Conservation (phyloP, 2,113 vertebrate genomes). For the Machaerirhynchus nigripectus region DNA sequence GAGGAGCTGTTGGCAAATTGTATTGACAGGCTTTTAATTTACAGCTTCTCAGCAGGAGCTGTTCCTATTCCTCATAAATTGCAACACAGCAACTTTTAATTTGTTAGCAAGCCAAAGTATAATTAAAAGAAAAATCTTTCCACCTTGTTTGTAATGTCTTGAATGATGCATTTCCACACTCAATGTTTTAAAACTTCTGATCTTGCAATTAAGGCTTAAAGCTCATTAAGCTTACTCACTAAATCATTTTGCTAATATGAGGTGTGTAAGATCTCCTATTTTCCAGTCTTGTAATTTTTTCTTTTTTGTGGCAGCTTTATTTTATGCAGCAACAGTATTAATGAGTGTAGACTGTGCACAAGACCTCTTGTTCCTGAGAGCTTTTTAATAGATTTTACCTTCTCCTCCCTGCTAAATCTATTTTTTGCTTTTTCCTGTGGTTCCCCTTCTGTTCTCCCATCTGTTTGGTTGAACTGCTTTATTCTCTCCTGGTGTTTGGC, state of each 20-base stretch:
- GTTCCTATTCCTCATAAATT: not conserved
- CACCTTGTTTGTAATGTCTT: not conserved
- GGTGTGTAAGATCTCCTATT: not conserved
- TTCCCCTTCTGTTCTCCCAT: conserved; percentile 55
- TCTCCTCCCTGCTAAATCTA: not conserved
- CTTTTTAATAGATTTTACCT: conserved; percentile 38
- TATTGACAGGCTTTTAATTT: not conserved
- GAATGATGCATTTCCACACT: not conserved
- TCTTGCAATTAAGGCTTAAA: not conserved
- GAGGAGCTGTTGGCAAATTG: not conserved
- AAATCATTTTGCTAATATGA: not conserved
- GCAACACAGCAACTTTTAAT: not conserved
- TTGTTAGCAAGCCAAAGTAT: not conserved
- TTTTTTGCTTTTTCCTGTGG: conserved; percentile 36
- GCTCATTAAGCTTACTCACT: not conserved
- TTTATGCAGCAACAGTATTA: not conserved
- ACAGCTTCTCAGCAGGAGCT: not conserved
- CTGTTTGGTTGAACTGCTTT: conserved; percentile 28
- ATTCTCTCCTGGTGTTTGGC: not conserved
- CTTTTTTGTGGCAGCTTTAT: not conserved
- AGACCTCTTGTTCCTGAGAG: conserved; percentile 3
- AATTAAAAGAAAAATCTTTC: not conserved
- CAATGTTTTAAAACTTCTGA: not conserved
- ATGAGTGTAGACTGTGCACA: not conserved
- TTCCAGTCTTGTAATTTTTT: not conserved